Evolutionary conservation across 2,888 invertebrate species (phyloP), one percentile per base, ranked within the genome.

Genomic region (Electrophaes corylata): DNA sequence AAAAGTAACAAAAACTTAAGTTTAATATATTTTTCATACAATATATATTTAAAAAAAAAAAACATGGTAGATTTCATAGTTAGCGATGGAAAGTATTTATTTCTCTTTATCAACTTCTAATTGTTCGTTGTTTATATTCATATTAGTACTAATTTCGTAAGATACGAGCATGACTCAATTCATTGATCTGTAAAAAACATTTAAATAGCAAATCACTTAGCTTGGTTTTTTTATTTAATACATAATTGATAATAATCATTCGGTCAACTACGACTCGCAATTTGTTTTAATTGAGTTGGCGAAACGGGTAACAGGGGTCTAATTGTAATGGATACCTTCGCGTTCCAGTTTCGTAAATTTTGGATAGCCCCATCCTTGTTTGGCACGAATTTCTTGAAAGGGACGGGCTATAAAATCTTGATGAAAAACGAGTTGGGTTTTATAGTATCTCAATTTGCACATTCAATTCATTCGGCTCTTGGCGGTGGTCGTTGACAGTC

Each of bases 381-480:
- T 64, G 20, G 31, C 50, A 10, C 5, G 8, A 35, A 11, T 16
- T 14, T 55, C 64, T 59, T 57, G 57, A 71, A 62, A 67, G 65
- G 58, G 69, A 70, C 51, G 46, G 66, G 43, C 40, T 44, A 55
- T 41, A 4, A 47, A 56, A 65, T 61, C 61, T 61, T 63, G 49
- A 46, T 61, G 35, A 46, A 60, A 48, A 68, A 63, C 62, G 70
- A 71, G 69, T 67, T 69, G 52, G 40, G 58, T 66, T 68, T 54
- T 59, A 57, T 72, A 64, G 73, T 75, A 73, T 60, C 55, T 59
- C 54, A 66, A 64, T 60, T 58, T 60, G 64, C 62, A 70, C 73
- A 72, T 74, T 81, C 81, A 78, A 72, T 74, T 81, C 81, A 78
- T 71, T 79, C 79, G 71, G 69, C 67, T 67, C 73, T 69, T 79